Base-by-base conservation (phyloP, 2,797 vertebrate genomes). In the Manis crassicaudata region DNA sequence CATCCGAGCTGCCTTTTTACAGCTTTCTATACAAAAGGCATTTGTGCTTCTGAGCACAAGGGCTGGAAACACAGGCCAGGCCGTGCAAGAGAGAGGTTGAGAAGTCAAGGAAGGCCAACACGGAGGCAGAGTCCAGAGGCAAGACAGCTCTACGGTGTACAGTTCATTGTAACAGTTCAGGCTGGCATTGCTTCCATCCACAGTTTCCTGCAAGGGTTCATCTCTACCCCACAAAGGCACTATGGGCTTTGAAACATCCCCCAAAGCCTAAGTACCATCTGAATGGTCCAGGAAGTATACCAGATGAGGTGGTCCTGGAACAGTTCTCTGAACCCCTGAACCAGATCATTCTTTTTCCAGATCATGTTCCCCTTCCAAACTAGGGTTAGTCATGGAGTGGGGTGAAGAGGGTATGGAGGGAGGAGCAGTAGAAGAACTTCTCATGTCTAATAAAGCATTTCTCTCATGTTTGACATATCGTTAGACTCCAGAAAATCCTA, bases 401-500 rank as follows among this genome's bases (percentile, higher is more conserved):
- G 37, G 21, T 35, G 27, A 90, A 37, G 58, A 46, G 14, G 40
- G 7, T 2, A 5, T 29, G 1, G 29, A 56, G 27, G 12, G 27
- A 50, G 11, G n/a, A 80, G 5, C 67, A 23, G 32, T 10, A 0
- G 37, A 40, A 93, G 29, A 16, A 65, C 32, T 23, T 5, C 50
- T 50, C 62, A 23, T n/a, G 35, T 81, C 81, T 86, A 46, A 92
- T n/a, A 92, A 96, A 95, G 52, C 75, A 92, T 87, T 92, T 76
- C 67, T 88, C 35, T 67, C 67, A 18, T 82, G 40, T 90, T 75
- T 90, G 82, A 86, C 40, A 93, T 84, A 79, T 83, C 43, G 16
- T 87, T 93, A 90, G 52, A 88, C 63, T 95, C 54, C 70, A 88
- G 60, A 96, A 97, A 86, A 92, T 35, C n/a, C 63, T 84, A 91